phyloP scores from a whole-genome alignment of 2,113 vertebrate genomes.

The Halichoerus grypus region DNA sequence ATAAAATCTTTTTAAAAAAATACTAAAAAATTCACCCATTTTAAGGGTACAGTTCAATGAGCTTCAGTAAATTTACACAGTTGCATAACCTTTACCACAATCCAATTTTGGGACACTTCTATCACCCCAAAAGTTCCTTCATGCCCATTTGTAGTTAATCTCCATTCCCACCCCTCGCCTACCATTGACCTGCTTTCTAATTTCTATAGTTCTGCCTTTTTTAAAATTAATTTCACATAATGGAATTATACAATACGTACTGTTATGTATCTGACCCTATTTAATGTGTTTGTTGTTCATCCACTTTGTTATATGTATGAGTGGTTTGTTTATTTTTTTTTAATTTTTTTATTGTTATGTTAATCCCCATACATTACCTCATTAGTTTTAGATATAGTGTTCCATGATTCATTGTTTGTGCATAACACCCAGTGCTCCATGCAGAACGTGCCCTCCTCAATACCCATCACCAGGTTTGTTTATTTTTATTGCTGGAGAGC shows the following conservation, averaged over 20 bases:
- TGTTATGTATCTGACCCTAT: neutral
- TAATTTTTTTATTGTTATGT: too few relatives aligned
- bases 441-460: too few relatives aligned
- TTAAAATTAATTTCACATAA: neutral
- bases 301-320: neutral
- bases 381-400: too few relatives aligned
- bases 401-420: too few relatives aligned
- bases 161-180: neutral
- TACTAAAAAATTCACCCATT: conserved; percentile 23
- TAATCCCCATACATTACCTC: too few relatives aligned
- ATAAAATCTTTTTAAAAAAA: too few relatives aligned
- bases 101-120: conserved; percentile 16
- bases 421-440: too few relatives aligned
- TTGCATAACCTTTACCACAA: neutral
- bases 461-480: neutral
- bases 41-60: neutral
- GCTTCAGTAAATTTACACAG: neutral
- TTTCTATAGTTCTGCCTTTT: neutral
- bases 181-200: neutral
- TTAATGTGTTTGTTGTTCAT: neutral
- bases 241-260: neutral
- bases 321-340: neutral
- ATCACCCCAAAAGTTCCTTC: neutral
- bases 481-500: neutral
- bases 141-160: neutral